Conservation (phyloP, 2,888 invertebrate genomes). For the Lepidochitona cinerea region DNA sequence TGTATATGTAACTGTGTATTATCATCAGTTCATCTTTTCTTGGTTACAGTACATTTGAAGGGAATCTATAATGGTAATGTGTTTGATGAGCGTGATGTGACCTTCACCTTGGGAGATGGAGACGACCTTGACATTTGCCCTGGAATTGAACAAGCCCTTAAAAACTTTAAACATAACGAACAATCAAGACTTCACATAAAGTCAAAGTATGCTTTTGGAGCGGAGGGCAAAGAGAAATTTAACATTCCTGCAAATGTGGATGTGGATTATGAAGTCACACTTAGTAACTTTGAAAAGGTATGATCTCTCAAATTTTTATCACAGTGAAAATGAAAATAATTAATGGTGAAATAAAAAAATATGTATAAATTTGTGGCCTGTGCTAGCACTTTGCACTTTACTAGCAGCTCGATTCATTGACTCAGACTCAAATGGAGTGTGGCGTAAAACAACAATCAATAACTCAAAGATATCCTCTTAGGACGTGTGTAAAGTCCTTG, state of each 20-base stretch:
- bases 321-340: too few relatives aligned
- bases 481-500: too few relatives aligned
- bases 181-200: conserved; percentile 77
- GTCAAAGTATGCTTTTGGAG: conserved; percentile 86
- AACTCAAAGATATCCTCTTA: too few relatives aligned
- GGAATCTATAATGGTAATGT: conserved; percentile 78
- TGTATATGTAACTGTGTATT: too few relatives aligned
- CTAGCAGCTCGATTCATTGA: too few relatives aligned
- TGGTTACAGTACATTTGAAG: conserved; percentile 80
- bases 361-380: too few relatives aligned
- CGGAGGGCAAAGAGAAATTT: conserved; percentile 78
- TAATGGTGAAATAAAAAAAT: too few relatives aligned
- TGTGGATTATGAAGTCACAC: conserved; percentile 80
- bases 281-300: conserved; percentile 88
- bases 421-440: too few relatives aligned
- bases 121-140: conserved; percentile 81
- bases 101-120: conserved; percentile 90
- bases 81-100: conserved; percentile 87
- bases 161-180: conserved; percentile 86
- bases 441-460: too few relatives aligned
- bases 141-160: conserved; percentile 75
- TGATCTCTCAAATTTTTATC: too few relatives aligned
- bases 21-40: conserved; percentile 18
- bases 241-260: conserved; percentile 83
- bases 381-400: too few relatives aligned